Base-by-base conservation (phyloP, 1,140 invertebrate species). In the Acromyrmex echinatior region DNA sequence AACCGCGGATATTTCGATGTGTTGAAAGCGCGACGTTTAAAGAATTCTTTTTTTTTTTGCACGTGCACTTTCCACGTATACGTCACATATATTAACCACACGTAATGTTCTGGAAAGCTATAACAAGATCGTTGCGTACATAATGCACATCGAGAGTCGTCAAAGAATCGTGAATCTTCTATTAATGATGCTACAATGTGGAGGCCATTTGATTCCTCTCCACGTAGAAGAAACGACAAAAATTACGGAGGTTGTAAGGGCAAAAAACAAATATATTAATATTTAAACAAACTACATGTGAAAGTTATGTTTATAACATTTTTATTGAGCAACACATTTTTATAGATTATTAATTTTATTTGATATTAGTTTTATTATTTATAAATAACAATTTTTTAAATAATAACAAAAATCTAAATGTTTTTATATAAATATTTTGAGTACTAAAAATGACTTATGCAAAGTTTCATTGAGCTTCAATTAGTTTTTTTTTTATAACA, bases 81-180 rank as follows among this genome's bases (percentile, higher is more conserved):
- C 39, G 31, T 45, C 18, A n/a, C 56, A 84, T 9, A 62, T 60
- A 78, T 76, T 74, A 76, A 84, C 70, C 70, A n/a, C 70, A 62
- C 56, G 2, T 51, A 49, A 76, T 76, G 45, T 74, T n/a, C 58
- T 76, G 28, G 25, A 84, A 74, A 81, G 49, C 16, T 21, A 31
- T 60, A 84, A 84, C 56, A 25, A 62, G 70, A 76, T 84, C 70
- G 70, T 84, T 49, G 28, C 21, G 14, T 25, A 81, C 51, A 35
- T 82, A 82, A 78, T 2, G 77, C 7, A 51, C 25, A 56, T 16
- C 35, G 25, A 79, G 18, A 66, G 12, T n/a, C 60, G 66, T 79
- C 39, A 79, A 66, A 66, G 77, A 31, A 65, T 65, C 45, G 4
- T 79, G 39, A 79, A 79, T 79, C 77, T 79, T 66, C 4, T 18